phyloP scores from a whole-genome alignment of 2,888 invertebrate species.

The Petrophora chlorosata region DNA sequence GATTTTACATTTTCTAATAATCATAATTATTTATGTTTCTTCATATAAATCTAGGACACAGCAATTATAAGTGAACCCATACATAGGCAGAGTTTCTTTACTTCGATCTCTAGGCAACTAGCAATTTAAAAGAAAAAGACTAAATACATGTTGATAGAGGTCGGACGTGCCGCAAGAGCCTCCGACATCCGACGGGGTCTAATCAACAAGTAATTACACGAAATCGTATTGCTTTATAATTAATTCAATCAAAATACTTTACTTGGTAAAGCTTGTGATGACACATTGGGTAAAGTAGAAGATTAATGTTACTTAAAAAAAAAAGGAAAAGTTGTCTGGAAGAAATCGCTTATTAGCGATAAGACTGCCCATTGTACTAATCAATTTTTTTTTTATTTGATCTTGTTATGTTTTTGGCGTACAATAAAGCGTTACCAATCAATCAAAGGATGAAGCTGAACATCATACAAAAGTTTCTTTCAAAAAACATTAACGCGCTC shows the following conservation, averaged over 20 bases:
- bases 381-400: too few relatives aligned
- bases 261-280: background rate
- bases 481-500: too few relatives aligned
- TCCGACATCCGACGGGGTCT: constrained; percentile 25
- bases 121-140: constrained; percentile 3
- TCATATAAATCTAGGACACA: background rate
- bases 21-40: background rate
- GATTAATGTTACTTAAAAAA: too few relatives aligned
- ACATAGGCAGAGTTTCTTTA: constrained; percentile 21
- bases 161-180: constrained; percentile 32
- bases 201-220: constrained; percentile 4
- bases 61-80: constrained; percentile 2
- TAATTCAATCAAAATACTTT: background rate
- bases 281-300: too few relatives aligned
- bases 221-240: constrained; percentile 1
- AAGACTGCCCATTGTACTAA: too few relatives aligned
- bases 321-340: too few relatives aligned
- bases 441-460: too few relatives aligned
- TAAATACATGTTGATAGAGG: constrained; percentile 16
- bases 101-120: constrained; percentile 28
- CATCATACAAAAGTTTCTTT: too few relatives aligned
- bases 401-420: too few relatives aligned
- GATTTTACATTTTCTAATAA: background rate
- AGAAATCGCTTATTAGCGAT: too few relatives aligned
- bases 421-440: too few relatives aligned